A percentile compares a stretch with the other conserved stretches of the same genome.
phyloP scores from a whole-genome alignment of 2,888 invertebrate genomes.

The Cenopis cana region DNA sequence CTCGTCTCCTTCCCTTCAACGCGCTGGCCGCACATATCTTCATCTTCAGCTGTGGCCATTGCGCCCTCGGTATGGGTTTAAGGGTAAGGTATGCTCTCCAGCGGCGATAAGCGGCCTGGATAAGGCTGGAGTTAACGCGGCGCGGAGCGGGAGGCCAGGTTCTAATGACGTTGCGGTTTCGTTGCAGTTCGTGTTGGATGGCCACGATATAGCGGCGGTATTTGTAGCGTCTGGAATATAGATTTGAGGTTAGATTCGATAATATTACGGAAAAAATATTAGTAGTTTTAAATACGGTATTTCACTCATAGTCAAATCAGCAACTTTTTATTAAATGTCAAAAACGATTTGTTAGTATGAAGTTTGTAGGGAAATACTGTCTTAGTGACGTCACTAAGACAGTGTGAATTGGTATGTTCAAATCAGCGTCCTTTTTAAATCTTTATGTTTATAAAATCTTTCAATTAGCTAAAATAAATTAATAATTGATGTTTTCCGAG shows the following conservation, averaged over 20 bases:
- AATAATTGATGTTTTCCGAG: too few relatives aligned
- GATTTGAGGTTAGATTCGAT: background rate
- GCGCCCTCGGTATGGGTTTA: conserved; percentile 90
- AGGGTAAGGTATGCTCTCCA: conserved; percentile 96
- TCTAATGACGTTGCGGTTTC: conserved; percentile 58
- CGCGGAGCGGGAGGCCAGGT: conserved; percentile 93
- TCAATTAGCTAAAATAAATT: too few relatives aligned
- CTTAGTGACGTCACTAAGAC: too few relatives aligned
- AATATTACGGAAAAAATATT: background rate
- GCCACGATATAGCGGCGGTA: conserved; percentile 71
- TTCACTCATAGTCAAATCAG: too few relatives aligned
- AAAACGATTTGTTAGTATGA: too few relatives aligned
- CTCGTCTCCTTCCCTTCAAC: conserved; percentile 61
- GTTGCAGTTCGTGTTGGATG: conserved; percentile 64
- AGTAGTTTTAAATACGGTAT: too few relatives aligned
- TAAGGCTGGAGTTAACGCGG: conserved; percentile 86
- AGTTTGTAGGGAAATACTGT: too few relatives aligned
- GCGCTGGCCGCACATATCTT: conserved; percentile 76
- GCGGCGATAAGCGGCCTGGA: conserved; percentile 88
- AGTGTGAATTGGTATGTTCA: too few relatives aligned
- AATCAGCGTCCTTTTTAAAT: too few relatives aligned
- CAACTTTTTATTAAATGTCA: too few relatives aligned
- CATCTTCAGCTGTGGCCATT: conserved; percentile 93
- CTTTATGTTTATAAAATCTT: too few relatives aligned
- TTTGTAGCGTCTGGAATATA: conserved; percentile 68